Percentiles rank a stretch among this genome's conserved stretches.
phyloP scores from a whole-genome alignment of 2,888 invertebrate genomes.

The Dioctria linearis region DNA sequence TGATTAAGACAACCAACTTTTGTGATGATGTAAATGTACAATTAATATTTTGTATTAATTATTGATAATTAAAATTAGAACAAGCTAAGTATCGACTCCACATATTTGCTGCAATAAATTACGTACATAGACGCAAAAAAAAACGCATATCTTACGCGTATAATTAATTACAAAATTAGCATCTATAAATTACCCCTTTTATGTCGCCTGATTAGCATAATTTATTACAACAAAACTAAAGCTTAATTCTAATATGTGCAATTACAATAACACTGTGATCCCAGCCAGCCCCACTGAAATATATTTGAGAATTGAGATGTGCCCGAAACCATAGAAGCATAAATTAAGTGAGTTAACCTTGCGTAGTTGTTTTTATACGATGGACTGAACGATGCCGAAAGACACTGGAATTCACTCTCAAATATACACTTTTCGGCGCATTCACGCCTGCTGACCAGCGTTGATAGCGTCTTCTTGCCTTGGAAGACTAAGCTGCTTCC shows the following conservation, averaged over 20 bases:
- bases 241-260: slow-evolving; percentile 23
- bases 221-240: slow-evolving; percentile 9
- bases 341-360: slow-evolving; percentile 62
- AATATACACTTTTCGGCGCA: slow-evolving; percentile 79
- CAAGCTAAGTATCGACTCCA: no score
- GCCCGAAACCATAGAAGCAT: slow-evolving; percentile 31
- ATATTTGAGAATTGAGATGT: slow-evolving; percentile 10
- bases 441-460: slow-evolving; percentile 76
- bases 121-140: no score
- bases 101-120: no score
- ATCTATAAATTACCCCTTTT: neutral
- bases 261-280: slow-evolving; percentile 5
- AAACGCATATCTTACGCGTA: neutral
- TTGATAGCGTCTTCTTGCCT: slow-evolving; percentile 75
- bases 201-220: slow-evolving; percentile 7
- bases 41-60: no score
- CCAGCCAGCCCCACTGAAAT: neutral
- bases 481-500: slow-evolving; percentile 82
- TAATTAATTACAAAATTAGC: neutral
- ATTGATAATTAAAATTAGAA: no score
- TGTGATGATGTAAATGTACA: no score
- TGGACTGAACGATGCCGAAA: slow-evolving; percentile 74
- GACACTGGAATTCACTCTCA: slow-evolving; percentile 73
- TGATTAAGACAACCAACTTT: no score
- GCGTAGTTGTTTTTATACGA: slow-evolving; percentile 70